Evolutionary conservation across 1,140 invertebrate species (phyloP).

Genomic region (Apolygus lucorum): DNA sequence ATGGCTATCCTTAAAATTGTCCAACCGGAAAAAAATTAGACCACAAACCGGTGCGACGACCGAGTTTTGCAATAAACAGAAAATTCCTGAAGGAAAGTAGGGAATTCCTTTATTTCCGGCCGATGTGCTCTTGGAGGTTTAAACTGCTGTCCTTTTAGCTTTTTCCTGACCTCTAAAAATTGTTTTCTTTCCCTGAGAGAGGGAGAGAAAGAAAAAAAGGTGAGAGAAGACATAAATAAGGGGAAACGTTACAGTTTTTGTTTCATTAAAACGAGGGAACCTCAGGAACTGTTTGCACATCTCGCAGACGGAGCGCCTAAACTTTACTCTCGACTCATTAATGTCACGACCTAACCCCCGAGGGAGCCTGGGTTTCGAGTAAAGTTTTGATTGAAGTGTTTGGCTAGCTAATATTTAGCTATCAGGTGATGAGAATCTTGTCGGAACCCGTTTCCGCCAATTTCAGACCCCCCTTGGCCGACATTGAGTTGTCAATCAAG

Average conservation of each 20-base stretch:
- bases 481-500: neutral
- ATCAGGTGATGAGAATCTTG: neutral
- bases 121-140: neutral
- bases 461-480: neutral
- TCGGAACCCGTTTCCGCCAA: neutral
- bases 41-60: neutral
- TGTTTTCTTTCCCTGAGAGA: neutral
- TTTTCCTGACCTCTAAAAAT: neutral
- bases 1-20: too few relatives aligned
- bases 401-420: neutral
- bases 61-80: neutral
- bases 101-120: neutral
- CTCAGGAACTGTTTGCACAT: neutral
- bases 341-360: neutral
- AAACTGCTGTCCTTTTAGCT: neutral
- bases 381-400: neutral
- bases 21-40: neutral
- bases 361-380: neutral
- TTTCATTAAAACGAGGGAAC: neutral
- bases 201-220: neutral
- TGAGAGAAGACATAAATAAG: neutral
- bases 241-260: neutral
- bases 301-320: too few relatives aligned
- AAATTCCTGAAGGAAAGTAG: neutral
- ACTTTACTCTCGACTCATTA: neutral